These are phyloP conservation scores for Eretmocerus hayati DNA, from an alignment of 2,888 invertebrate species.

Conservation along the genomic window DNA sequence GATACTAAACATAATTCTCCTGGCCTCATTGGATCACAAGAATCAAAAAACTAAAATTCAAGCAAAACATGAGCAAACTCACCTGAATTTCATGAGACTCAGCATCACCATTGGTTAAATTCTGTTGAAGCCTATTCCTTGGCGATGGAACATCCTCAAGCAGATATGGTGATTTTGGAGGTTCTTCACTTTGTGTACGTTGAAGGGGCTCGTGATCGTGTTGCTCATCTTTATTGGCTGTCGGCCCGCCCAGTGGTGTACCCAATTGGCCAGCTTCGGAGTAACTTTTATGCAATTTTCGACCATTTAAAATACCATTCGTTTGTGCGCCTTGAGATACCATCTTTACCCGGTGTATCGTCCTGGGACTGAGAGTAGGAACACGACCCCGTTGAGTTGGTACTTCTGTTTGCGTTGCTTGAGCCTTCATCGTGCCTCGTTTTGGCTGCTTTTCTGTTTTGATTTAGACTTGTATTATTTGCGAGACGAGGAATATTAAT, in stretches of 20 bases:
- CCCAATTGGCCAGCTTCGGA: constrained; percentile 63
- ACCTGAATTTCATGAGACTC: too few relatives aligned
- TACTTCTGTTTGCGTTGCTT: constrained; percentile 85
- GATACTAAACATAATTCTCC: too few relatives aligned
- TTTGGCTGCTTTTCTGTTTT: constrained; percentile 65
- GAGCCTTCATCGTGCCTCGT: constrained; percentile 81
- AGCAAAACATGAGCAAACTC: too few relatives aligned
- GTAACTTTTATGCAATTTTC: constrained; percentile 75
- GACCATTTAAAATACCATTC: constrained; percentile 68
- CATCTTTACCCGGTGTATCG: constrained; percentile 79
- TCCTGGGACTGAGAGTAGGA: constrained; percentile 69
- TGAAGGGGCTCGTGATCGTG: constrained; percentile 69
- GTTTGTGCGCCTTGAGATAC: constrained; percentile 87
- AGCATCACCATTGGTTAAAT: background rate
- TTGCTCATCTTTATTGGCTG: background rate
- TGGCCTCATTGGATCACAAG: too few relatives aligned
- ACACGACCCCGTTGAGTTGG: constrained; percentile 49
- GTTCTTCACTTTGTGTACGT: constrained; percentile 80
- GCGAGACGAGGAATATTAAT: too few relatives aligned
- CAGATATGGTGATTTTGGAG: constrained; percentile 73
- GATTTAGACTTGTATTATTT: too few relatives aligned
- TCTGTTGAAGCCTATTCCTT: too few relatives aligned
- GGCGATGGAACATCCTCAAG: too few relatives aligned
- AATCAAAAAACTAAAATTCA: too few relatives aligned
- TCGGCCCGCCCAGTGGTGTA: constrained; percentile 35